Evolutionary conservation across 2,113 vertebrate species (phyloP), one percentile per base, ranked within the genome.

Genomic region (Scortum barcoo): DNA sequence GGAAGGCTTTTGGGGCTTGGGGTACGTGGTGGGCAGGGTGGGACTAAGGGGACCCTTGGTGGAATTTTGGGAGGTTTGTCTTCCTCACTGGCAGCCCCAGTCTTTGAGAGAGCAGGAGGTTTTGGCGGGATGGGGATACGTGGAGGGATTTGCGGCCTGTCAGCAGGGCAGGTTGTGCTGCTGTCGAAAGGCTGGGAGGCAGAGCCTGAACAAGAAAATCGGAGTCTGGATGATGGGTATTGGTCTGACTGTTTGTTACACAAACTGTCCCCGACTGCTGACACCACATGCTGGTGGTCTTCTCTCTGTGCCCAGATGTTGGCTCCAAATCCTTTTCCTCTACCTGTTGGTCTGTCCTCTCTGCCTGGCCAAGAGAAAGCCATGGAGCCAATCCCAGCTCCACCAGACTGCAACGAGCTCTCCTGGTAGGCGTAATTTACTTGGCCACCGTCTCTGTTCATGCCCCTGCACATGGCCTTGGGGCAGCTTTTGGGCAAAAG

Each of bases 1-100:
- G 98, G 98, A 1, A 99, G 95, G 86, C 96, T 97, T 88, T 99
- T 99, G 63, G 98, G 98, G 38, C 98, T 99, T 0, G 97, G 96
- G 0, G 97, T 96, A 22, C 98, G 97, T 9, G 97, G 97, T n/a
- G 95, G 95, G 81, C 95, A 95, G 51, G 93, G 85, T 0, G 96
- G 96, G 10, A 98, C 56, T 36, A 94, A 56, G 19, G 98, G 98
- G 22, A 98, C 96, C 62, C 98, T 88, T 0, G 98, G 98, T 0
- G 97, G 98, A 0, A 99, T 95, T 84, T 97, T 97, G 0, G 98
- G 98, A 19, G 98, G 97, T 85, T 95, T 95, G 87, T 98, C 97
- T 20, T 96, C 95, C 10, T 97, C 96, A 10, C 0, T 33, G 22
- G 26, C 92, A 46, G 95, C 93, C 0, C 92, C 92, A 1, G 96